Percentiles rank a stretch among this genome's conserved stretches.
Evolutionary conservation across 2,888 invertebrate species (phyloP).

Genomic region (Napeogenes sylphis): DNA sequence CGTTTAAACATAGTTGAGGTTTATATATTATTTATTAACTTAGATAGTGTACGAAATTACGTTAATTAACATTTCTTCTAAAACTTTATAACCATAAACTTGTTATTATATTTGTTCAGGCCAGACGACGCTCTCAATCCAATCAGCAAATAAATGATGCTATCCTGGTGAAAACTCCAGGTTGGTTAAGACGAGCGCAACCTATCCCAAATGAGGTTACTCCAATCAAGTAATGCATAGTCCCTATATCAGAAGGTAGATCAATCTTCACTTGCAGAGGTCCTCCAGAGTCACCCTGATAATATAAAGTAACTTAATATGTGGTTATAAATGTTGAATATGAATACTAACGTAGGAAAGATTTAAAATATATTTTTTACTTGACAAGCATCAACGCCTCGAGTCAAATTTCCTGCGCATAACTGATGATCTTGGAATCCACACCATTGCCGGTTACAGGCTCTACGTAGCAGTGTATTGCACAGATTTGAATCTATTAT

Average conservation of each 20-base stretch:
- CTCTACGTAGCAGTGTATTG: slow-evolving; percentile 36
- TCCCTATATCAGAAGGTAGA: slow-evolving; percentile 11
- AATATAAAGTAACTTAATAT: neutral
- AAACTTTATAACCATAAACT: too few relatives aligned
- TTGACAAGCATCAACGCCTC: slow-evolving; percentile 60
- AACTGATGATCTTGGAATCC: slow-evolving; percentile 50
- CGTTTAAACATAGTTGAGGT: slow-evolving; percentile 40
- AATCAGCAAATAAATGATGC: slow-evolving; percentile 38
- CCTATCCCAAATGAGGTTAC: slow-evolving; percentile 43
- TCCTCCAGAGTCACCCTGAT: slow-evolving; percentile 85
- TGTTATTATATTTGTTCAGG: too few relatives aligned
- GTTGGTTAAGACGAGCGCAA: slow-evolving; percentile 33
- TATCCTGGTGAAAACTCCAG: slow-evolving; percentile 41
- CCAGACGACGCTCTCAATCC: slow-evolving; percentile 44
- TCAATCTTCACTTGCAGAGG: slow-evolving; percentile 73
- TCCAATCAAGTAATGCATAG: slow-evolving; percentile 40
- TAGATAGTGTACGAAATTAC: slow-evolving; percentile 37
- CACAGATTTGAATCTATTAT: slow-evolving; percentile 45
- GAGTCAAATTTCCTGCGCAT: slow-evolving; percentile 55
- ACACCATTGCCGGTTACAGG: slow-evolving; percentile 49
- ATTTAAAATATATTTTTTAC: slow-evolving; percentile 23
- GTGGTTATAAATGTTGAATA: too few relatives aligned
- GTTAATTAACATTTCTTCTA: too few relatives aligned
- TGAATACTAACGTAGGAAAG: too few relatives aligned
- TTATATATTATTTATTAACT: slow-evolving; percentile 44